These are phyloP conservation scores for Patella vulgata DNA, from an alignment of 1,140 invertebrate genomes.

Conservation along the genomic window DNA sequence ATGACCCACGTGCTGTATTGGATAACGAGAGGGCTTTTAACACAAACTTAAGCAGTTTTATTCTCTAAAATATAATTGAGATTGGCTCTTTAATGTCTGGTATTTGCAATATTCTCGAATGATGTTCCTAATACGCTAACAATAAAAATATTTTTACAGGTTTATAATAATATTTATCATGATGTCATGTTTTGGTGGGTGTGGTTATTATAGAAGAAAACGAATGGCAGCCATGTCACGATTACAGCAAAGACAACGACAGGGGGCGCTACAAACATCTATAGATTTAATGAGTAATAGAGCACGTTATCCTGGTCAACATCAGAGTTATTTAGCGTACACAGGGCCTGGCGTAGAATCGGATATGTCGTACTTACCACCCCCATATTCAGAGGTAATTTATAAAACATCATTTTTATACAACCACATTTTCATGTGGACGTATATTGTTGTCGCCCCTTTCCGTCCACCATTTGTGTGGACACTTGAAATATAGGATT, in stretches of 20 bases:
- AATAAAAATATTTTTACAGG: too few relatives aligned
- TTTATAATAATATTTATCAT: conserved; percentile 54
- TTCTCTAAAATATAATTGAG: too few relatives aligned
- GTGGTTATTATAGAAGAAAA: conserved; percentile 53
- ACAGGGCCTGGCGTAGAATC: conserved; percentile 22
- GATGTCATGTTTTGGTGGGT: conserved; percentile 57
- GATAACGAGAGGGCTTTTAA: too few relatives aligned
- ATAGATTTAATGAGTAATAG: conserved; percentile 72
- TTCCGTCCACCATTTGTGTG: neutral
- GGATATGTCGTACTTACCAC: conserved; percentile 68
- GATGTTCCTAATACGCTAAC: too few relatives aligned
- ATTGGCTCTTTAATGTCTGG: too few relatives aligned
- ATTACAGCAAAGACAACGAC: neutral
- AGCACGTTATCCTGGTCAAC: neutral
- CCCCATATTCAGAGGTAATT: conserved; percentile 85
- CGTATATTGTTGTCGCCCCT: too few relatives aligned
- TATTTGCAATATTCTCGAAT: too few relatives aligned
- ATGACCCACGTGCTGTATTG: too few relatives aligned
- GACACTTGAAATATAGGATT: too few relatives aligned
- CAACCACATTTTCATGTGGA: too few relatives aligned
- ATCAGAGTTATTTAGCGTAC: conserved; percentile 26
- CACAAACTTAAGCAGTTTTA: too few relatives aligned
- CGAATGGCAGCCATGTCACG: conserved; percentile 28
- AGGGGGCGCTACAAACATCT: conserved; percentile 68
- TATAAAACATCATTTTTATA: too few relatives aligned